A percentile compares a stretch with the other conserved stretches of the same genome.
Evolutionary conservation across 2,113 vertebrate species (phyloP).

Genomic region (Guaruba guarouba): DNA sequence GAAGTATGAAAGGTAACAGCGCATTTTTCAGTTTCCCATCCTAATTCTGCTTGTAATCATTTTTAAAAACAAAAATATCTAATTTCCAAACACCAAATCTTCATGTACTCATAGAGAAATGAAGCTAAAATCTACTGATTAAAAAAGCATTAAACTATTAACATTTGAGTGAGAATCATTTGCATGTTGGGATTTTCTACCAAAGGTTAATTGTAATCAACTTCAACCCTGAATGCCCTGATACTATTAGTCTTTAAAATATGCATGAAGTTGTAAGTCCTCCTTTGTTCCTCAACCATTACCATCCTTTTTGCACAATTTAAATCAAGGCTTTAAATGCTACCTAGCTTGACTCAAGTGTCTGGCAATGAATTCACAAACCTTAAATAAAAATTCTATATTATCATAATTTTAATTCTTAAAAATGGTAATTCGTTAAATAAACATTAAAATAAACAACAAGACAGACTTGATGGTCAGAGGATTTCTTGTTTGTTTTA

Average conservation of each 20-base stretch:
- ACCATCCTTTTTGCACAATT: background rate
- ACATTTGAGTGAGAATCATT: background rate
- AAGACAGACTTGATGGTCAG: background rate
- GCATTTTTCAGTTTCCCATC: background rate
- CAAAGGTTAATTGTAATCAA: background rate
- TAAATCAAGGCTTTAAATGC: background rate
- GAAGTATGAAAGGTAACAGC: background rate
- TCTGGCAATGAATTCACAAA: background rate
- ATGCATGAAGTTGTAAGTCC: background rate
- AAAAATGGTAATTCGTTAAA: background rate
- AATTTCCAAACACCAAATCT: background rate
- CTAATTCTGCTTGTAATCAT: background rate
- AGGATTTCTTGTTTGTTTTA: background rate
- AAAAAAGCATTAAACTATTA: background rate
- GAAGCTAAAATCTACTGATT: background rate
- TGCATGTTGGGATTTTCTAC: background rate
- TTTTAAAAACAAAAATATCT: background rate
- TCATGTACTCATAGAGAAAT: background rate
- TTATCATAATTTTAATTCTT: background rate
- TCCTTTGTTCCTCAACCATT: background rate
- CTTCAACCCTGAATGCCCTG: background rate
- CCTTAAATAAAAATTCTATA: background rate
- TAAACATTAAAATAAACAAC: background rate
- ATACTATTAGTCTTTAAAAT: background rate
- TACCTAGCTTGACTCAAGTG: background rate